phyloP scores from a whole-genome alignment of 2,797 vertebrate genomes.

The Myioborus melanocephalus region DNA sequence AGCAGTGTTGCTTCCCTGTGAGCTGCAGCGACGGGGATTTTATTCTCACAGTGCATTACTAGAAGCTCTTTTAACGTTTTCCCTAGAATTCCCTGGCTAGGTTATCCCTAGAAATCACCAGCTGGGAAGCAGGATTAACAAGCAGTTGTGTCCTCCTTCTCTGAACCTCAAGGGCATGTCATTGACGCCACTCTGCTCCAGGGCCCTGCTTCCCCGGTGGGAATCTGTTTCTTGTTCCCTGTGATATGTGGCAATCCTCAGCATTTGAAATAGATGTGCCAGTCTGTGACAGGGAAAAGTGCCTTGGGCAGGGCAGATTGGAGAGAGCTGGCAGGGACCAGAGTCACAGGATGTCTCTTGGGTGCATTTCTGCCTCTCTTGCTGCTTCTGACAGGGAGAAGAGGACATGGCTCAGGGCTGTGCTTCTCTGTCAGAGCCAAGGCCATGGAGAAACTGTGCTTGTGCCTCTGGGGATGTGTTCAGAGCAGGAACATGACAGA shows the following conservation, averaged over 20 bases:
- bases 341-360: background rate
- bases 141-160: constrained; percentile 1
- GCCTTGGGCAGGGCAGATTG: background rate
- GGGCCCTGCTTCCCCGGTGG: background rate
- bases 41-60: constrained; percentile 9
- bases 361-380: background rate
- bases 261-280: constrained; percentile 8
- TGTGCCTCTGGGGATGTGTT: background rate
- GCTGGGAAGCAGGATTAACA: constrained; percentile 48
- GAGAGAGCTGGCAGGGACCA: background rate
- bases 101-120: constrained; percentile 51
- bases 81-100: constrained; percentile 15
- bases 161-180: constrained; percentile 18
- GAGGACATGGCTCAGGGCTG: background rate
- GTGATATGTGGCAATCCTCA: background rate
- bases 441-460: background rate
- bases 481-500: background rate
- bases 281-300: background rate
- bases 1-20: background rate
- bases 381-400: background rate
- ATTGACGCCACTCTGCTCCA: background rate
- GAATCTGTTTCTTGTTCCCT: constrained; percentile 14
- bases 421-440: background rate
- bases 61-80: constrained; percentile 13
- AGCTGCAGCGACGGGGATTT: background rate